Percentiles rank a stretch among this genome's conserved stretches.
These are phyloP conservation scores for Eristalis arbustorum DNA, from an alignment of 2,888 invertebrate species.

Conservation along the genomic window DNA sequence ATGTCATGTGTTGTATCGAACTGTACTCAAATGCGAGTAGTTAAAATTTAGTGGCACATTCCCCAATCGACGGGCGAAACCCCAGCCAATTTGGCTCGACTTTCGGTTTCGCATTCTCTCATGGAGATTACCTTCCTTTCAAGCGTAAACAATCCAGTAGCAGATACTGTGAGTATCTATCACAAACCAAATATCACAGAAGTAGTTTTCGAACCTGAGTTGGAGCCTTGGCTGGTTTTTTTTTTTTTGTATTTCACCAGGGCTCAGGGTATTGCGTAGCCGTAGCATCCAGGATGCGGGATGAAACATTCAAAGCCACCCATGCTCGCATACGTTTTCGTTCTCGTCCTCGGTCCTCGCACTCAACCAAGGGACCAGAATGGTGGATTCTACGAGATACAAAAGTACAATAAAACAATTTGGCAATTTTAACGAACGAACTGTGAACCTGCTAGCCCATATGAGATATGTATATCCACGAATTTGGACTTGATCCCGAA, in stretches of 20 bases:
- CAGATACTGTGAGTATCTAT: slow-evolving; percentile 30
- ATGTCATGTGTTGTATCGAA: neutral
- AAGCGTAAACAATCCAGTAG: slow-evolving; percentile 42
- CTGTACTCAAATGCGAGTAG: neutral
- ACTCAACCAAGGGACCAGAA: neutral
- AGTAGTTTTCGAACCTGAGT: slow-evolving; percentile 28
- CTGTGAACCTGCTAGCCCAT: slow-evolving; percentile 59
- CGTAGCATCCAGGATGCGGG: neutral
- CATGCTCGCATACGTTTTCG: neutral
- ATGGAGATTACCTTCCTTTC: slow-evolving; percentile 24
- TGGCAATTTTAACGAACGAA: slow-evolving; percentile 64
- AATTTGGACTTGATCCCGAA: slow-evolving; percentile 66
- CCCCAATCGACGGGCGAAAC: neutral
- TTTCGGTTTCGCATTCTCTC: neutral
- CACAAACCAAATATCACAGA: slow-evolving; percentile 21
- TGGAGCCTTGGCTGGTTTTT: slow-evolving; percentile 25
- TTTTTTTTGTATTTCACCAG: neutral
- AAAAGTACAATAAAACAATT: slow-evolving; percentile 67
- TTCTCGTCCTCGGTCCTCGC: neutral
- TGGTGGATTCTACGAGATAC: neutral
- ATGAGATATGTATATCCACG: slow-evolving; percentile 67
- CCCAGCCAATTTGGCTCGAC: neutral
- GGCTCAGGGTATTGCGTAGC: slow-evolving; percentile 11
- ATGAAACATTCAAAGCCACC: neutral
- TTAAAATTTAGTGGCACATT: neutral